These are phyloP conservation scores for Drosophila kepulauana DNA, from an alignment of 1,140 invertebrate species.

Conservation along the genomic window DNA sequence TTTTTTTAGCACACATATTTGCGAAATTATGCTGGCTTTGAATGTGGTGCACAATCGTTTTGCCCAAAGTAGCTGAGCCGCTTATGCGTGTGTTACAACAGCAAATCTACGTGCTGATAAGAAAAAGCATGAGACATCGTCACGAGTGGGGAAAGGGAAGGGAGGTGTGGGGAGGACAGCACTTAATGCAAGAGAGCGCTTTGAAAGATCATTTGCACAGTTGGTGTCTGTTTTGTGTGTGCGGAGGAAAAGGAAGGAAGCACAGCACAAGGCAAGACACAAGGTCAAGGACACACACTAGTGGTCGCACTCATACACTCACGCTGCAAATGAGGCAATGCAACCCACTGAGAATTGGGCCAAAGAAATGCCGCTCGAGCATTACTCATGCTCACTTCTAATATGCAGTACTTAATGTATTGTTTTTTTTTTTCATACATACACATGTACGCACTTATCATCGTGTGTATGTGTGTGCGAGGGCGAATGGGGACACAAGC, in stretches of 20 bases:
- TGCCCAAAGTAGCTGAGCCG: not conserved
- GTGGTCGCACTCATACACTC: not conserved
- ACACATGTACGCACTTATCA: constrained; percentile 1
- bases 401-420: constrained; percentile 7
- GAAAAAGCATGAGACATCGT: constrained; percentile 1
- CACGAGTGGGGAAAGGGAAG: not conserved
- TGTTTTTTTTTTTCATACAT: not conserved
- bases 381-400: constrained; percentile 41
- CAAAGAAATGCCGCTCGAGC: constrained; percentile 30
- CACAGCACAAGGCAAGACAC: not conserved
- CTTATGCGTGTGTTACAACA: not conserved
- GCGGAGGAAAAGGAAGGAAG: not conserved
- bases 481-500: constrained; percentile 17
- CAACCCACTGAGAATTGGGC: constrained; percentile 26
- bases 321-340: not conserved
- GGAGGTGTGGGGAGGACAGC: not conserved
- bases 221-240: not conserved
- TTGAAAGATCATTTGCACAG: not conserved
- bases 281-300: constrained; percentile 44
- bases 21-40: not conserved
- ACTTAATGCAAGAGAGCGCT: not conserved
- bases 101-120: constrained; percentile 39
- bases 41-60: constrained; percentile 8
- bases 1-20: constrained; percentile 38
- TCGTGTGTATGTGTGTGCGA: constrained; percentile 11